Evolutionary conservation across 2,888 invertebrate species (phyloP).

Genomic region (Heteromyza rotundicornis): DNA sequence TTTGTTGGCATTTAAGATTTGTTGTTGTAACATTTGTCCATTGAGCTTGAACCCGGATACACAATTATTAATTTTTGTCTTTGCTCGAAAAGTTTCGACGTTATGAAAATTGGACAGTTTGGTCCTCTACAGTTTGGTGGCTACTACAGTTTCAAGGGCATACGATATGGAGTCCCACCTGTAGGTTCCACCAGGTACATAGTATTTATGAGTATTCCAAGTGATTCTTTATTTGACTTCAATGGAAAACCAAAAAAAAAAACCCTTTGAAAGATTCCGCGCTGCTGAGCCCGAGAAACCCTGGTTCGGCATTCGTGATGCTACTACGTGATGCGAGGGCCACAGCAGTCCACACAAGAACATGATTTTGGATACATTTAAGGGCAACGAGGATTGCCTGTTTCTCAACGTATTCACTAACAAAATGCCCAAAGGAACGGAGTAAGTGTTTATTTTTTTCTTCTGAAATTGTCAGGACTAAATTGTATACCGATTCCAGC

Average conservation of each 20-base stretch:
- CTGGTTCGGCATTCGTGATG: conserved; percentile 70
- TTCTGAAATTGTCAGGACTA: background rate
- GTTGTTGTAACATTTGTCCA: no score
- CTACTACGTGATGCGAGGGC: conserved; percentile 69
- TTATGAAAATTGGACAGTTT: no score
- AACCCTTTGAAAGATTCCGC: conserved; percentile 63
- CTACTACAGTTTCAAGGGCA: conserved; percentile 62
- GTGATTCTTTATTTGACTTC: no score
- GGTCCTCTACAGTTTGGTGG: no score
- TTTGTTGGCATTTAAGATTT: no score
- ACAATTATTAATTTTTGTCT: no score
- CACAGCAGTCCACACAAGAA: conserved; percentile 75
- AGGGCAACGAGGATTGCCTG: conserved; percentile 72
- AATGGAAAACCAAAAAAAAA: no score
- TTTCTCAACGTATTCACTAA: conserved; percentile 76
- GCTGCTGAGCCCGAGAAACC: conserved; percentile 68
- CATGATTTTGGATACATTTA: conserved; percentile 71
- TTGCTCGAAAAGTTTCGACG: no score
- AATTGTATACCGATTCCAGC: conserved; percentile 51
- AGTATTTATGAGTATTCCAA: no score
- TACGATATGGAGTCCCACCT: conserved; percentile 60
- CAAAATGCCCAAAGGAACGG: conserved; percentile 55
- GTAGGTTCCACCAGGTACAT: conserved; percentile 54
- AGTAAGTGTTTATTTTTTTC: conserved; percentile 38
- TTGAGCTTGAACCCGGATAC: no score